Base-by-base conservation (phyloP, 2,113 vertebrate species). In the Pithys albifrons region DNA sequence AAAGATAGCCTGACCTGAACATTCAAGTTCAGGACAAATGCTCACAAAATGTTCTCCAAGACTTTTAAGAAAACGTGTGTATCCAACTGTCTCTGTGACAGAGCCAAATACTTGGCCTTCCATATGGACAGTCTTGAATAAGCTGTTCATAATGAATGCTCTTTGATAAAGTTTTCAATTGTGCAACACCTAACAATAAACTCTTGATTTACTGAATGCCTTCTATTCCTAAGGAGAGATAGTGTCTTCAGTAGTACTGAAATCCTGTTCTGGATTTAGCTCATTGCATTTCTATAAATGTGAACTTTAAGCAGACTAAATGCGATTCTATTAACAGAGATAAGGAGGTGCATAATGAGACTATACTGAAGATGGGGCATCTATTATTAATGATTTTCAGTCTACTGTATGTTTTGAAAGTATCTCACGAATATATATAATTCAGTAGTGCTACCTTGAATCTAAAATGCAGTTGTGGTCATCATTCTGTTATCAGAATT, bases 101-200 rank as follows among this genome's bases (percentile, higher is more conserved):
- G 29, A 14, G 20, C 29, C 3, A n/a, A 82, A 81, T 45, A 28
- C 9, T 19, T 48, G 20, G 9, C 6, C 24, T 94, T 91, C 24
- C 0, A 0, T 52, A 48, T 23, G 4, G 19, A 1, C 27, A 73
- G 17, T 45, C 19, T 61, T 74, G 37, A 84, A 46, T 5, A 84
- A 69, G 11, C 4, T 61, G 13, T 41, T 18, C 7, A 83, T 29
- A 65, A 59, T 14, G 19, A 84, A 59, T 35, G 1, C 3, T 69
- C 2, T 72, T 83, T 43, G 18, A 43, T 52, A 55, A 91, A 80
- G 5, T 57, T 89, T 73, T n/a, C 3, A 19, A 4, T 61, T 65
- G 48, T 33, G 8, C 54, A 66, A 10, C 13, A 88, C 5, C 7
- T 54, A 71, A 75, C 28, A 89, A 71, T 81, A 57, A 62, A 43